Conservation (phyloP, 2,888 invertebrate species). For the Scaptomyza caliginosa region DNA sequence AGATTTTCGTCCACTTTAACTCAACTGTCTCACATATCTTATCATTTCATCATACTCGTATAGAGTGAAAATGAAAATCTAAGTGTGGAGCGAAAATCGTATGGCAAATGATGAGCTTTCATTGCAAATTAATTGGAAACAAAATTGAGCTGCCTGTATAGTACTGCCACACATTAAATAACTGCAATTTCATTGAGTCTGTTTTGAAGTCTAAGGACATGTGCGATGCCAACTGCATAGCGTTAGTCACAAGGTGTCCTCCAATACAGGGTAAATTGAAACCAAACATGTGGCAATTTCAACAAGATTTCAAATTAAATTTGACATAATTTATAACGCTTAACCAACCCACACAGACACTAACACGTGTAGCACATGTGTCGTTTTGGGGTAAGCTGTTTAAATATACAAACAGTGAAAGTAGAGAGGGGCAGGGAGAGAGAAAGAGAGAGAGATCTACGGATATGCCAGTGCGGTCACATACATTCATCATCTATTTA, state of each 20-base stretch:
- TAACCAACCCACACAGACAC: slow-evolving; percentile 24
- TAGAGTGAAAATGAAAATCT: neutral
- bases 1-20: neutral
- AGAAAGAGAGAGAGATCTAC: slow-evolving; percentile 4
- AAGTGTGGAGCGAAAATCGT: neutral
- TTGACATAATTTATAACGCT: slow-evolving; percentile 63
- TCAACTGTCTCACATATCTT: neutral
- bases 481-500: slow-evolving; percentile 72
- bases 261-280: slow-evolving; percentile 19
- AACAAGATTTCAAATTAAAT: slow-evolving; percentile 67
- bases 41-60: neutral
- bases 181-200: neutral
- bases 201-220: neutral
- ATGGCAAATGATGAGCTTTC: neutral
- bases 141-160: neutral
- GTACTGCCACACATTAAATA: neutral
- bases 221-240: neutral
- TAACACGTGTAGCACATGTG: slow-evolving; percentile 5
- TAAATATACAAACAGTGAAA: slow-evolving; percentile 39
- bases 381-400: slow-evolving; percentile 18
- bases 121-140: slow-evolving; percentile 12
- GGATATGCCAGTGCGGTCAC: slow-evolving; percentile 58
- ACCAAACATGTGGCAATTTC: slow-evolving; percentile 45
- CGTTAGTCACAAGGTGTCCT: neutral
- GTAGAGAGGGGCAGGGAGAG: neutral